Evolutionary conservation across 1,140 invertebrate genomes (phyloP), one percentile per base, ranked within the genome.

Genomic region (Eumaeus atala): DNA sequence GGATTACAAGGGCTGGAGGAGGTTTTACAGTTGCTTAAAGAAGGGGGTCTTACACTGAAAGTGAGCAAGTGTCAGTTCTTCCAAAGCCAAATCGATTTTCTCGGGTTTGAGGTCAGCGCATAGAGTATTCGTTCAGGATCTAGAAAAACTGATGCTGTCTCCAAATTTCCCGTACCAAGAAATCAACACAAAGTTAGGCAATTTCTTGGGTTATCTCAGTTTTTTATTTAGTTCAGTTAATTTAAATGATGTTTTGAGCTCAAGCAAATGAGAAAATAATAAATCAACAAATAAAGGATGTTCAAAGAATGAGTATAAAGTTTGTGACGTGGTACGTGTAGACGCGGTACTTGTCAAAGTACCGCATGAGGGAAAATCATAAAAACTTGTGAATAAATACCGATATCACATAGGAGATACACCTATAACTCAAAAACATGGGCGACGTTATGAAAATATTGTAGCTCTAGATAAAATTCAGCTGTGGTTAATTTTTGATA

Each of bases 331-430:
- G n/a, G n/a, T n/a, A n/a, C n/a, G n/a, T n/a, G n/a, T n/a, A n/a
- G n/a, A n/a, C n/a, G n/a, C n/a, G n/a, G n/a, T n/a, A n/a, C n/a
- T n/a, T n/a, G n/a, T n/a, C n/a, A n/a, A n/a, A n/a, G n/a, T n/a
- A n/a, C n/a, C n/a, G 51, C 47, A 59, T 16, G 57, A 61, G 28
- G 58, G 62, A 1, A 40, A 64, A 48, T 62, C 64, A 0, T 42
- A 64, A 37, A 70, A 70, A 50, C 44, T 70, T n/a, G 56, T 54
- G 14, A 21, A 50, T 8, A 70, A 66, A 21, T 61, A 52, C 4
- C 48, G 61, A 21, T 62, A 44, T 34, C 16, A 59, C 9, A 33
- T 58, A 12, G 60, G 59, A 18, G 61, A 62, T 36, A 62, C 61
- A 10, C 61, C 61, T 0, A 28, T 62, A 40, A 42, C 56, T 10